Percentiles rank a stretch among this genome's conserved stretches.
Evolutionary conservation across 2,797 vertebrate genomes (phyloP).

Genomic region (Sebastes diploproa): DNA sequence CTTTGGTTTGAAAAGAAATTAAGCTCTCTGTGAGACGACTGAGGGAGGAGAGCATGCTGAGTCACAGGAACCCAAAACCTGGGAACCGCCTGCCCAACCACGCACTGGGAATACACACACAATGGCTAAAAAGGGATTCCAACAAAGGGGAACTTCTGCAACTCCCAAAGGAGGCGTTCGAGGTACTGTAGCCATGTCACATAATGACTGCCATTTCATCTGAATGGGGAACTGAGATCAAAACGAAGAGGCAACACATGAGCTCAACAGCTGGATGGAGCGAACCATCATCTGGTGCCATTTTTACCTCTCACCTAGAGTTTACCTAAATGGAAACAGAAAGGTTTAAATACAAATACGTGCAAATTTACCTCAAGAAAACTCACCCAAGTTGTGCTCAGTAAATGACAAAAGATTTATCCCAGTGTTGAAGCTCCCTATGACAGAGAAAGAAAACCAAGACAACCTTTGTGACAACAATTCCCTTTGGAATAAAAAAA

Average conservation of each 20-base stretch:
- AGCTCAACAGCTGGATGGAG: slow-evolving; percentile 69
- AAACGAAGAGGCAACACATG: slow-evolving; percentile 57
- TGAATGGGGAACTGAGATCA: slow-evolving; percentile 69
- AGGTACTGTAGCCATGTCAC: slow-evolving; percentile 78
- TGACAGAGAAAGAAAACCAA: slow-evolving; percentile 39
- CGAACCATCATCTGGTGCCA: slow-evolving; percentile 50
- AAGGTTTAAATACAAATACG: slow-evolving; percentile 17
- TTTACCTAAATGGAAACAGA: slow-evolving; percentile 29
- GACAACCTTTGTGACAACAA: background rate
- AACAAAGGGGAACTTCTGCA: slow-evolving; percentile 77
- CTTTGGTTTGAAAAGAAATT: slow-evolving; percentile 71
- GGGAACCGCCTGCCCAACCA: slow-evolving; percentile 73
- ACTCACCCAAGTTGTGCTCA: slow-evolving; percentile 78
- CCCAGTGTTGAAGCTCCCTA: slow-evolving; percentile 69
- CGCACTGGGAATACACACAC: slow-evolving; percentile 79
- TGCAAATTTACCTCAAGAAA: slow-evolving; percentile 21
- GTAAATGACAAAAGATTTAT: slow-evolving; percentile 76
- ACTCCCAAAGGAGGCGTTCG: slow-evolving; percentile 73
- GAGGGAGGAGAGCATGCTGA: slow-evolving; percentile 77
- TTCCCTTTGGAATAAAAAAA: background rate
- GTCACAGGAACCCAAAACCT: slow-evolving; percentile 82
- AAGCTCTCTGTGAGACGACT: slow-evolving; percentile 70
- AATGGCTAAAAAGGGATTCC: slow-evolving; percentile 82
- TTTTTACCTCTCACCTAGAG: slow-evolving; percentile 54
- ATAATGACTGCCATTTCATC: slow-evolving; percentile 77